Evolutionary conservation across 2,888 invertebrate species (phyloP).

Genomic region (Parthenolecanium corni): DNA sequence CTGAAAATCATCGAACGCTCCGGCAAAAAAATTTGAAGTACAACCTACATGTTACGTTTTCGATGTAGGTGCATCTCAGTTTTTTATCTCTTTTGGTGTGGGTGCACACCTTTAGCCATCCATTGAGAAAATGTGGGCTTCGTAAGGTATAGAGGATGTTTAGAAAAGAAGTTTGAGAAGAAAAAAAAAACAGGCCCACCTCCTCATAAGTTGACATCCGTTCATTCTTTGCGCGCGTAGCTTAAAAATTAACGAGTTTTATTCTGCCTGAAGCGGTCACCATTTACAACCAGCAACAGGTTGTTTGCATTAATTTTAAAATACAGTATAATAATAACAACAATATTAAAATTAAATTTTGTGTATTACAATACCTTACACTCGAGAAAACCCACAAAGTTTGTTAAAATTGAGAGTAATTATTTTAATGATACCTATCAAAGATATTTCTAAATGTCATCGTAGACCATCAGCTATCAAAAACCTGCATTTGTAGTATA

Average conservation of each 20-base stretch:
- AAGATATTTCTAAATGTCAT: too few relatives aligned
- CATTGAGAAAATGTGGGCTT: constrained; percentile 12
- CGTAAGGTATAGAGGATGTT: constrained; percentile 18
- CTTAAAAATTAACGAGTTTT: constrained; percentile 23
- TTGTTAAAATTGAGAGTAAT: too few relatives aligned
- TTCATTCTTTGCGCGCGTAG: constrained; percentile 20
- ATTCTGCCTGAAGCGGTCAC: constrained; percentile 15
- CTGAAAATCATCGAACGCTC: too few relatives aligned
- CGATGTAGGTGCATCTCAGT: constrained; percentile 21
- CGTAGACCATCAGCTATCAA: too few relatives aligned
- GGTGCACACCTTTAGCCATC: constrained; percentile 12
- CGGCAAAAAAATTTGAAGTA: constrained; percentile 13
- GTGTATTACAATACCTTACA: too few relatives aligned
- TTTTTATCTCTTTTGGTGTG: constrained; percentile 22
- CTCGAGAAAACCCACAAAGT: too few relatives aligned
- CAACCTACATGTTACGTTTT: constrained; percentile 18
- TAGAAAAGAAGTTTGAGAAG: constrained; percentile 1
- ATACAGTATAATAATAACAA: too few relatives aligned
- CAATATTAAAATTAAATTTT: too few relatives aligned
- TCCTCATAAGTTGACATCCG: constrained; percentile 26
- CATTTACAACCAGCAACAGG: constrained; percentile 18
- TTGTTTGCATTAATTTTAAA: constrained; percentile 18
- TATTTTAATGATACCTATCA: too few relatives aligned
- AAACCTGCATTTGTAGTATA: too few relatives aligned
- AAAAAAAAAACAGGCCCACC: constrained; percentile 23